A percentile compares a stretch with the other conserved stretches of the same genome.
Evolutionary conservation across 2,888 invertebrate species (phyloP).

Genomic region (Cryptus armator): DNA sequence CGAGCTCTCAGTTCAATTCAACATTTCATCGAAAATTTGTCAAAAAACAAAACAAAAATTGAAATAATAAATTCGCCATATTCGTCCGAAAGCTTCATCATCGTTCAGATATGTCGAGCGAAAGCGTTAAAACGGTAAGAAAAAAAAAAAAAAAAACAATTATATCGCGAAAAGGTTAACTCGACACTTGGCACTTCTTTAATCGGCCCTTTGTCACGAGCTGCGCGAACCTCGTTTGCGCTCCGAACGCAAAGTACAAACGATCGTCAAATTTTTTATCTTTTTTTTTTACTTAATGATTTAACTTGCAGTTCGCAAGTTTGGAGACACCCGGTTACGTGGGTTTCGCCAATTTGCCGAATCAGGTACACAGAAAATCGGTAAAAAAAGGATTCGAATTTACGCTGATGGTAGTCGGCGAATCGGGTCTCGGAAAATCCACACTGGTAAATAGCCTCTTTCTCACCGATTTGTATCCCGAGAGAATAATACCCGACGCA

Average conservation of each 20-base stretch:
- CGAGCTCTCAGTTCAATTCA: constrained; percentile 19
- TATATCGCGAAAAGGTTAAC: constrained; percentile 3
- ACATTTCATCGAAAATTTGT: background rate
- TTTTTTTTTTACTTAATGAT: constrained; percentile 43
- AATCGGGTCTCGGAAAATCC: constrained; percentile 96
- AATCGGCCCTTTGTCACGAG: constrained; percentile 37
- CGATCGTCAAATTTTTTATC: constrained; percentile 8
- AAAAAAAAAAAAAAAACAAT: constrained; percentile 16
- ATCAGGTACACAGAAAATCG: constrained; percentile 98
- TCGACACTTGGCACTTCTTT: constrained; percentile 8
- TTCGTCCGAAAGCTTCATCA: background rate
- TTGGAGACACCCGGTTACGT: constrained; percentile 95
- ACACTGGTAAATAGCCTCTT: constrained; percentile 98
- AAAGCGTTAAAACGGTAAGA: constrained; percentile 83
- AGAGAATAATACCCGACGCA: constrained; percentile 95
- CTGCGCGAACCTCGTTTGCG: background rate
- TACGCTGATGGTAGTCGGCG: constrained; percentile 97
- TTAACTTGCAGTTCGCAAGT: constrained; percentile 90
- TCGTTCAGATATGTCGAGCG: constrained; percentile 79
- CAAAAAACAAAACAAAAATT: constrained; percentile 8
- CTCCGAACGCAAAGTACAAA: background rate
- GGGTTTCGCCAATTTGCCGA: constrained; percentile 97
- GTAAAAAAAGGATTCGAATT: constrained; percentile 99
- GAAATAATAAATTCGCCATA: background rate
- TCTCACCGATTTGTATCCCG: constrained; percentile 97